These are phyloP conservation scores for Pseudolaguvia tuberculata DNA, from an alignment of 2,113 vertebrate species.

Conservation along the genomic window DNA sequence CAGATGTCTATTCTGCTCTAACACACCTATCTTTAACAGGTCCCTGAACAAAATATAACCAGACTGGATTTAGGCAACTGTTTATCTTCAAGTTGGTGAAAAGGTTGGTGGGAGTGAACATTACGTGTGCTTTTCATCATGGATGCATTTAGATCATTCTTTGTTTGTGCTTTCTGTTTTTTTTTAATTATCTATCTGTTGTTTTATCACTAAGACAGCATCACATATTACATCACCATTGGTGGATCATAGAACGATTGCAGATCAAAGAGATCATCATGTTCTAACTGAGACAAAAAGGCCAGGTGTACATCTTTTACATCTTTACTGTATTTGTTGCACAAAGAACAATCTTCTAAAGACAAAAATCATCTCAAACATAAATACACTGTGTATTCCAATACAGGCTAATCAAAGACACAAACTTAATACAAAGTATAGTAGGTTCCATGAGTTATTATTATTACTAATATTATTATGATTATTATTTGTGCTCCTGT, in stretches of 20 bases:
- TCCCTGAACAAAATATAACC: neutral
- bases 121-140: neutral
- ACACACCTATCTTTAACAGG: neutral
- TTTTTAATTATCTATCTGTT: neutral
- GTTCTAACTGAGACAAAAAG: neutral
- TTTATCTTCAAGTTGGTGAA: neutral
- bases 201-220: neutral
- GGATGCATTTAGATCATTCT: neutral
- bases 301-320: neutral
- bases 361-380: neutral
- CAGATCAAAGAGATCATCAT: neutral
- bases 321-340: neutral
- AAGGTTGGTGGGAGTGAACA: neutral
- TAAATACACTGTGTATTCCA: neutral
- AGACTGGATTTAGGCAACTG: neutral
- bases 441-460: too few species aligned
- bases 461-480: too few species aligned
- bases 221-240: neutral
- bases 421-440: too few species aligned
- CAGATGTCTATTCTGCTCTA: neutral
- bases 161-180: neutral
- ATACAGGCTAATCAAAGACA: neutral
- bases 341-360: neutral
- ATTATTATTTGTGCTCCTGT: too few species aligned
- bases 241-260: neutral